Evolutionary conservation across 2,113 vertebrate genomes (phyloP), one percentile per base, ranked within the genome.

Genomic region (Microtus ochrogaster): DNA sequence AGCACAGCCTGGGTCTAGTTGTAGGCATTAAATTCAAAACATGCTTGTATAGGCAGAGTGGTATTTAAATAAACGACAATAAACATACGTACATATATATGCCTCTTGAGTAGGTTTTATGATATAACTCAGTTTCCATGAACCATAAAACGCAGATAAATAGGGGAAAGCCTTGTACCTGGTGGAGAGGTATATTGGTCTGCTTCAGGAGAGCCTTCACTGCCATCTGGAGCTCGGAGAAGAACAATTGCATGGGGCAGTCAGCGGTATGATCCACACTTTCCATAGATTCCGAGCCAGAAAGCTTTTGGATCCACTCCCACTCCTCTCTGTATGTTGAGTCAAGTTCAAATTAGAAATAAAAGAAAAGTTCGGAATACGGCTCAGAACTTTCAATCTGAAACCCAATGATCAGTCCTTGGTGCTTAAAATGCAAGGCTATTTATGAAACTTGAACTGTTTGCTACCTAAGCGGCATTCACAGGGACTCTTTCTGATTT

Each of bases 291-390:
- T 99, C 99, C 21, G 98, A 98, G 91, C 99, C 98, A 96, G 99
- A 98, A 97, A 99, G 98, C 65, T 97, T 99, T 99, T 99, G 99
- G 98, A 99, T 98, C 99, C 99, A 99, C 98, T 99, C 99, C 99
- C 99, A 99, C 98, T 99, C 99, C 97, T 99, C 99, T 98, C 99
- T 99, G 98, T 98, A 98, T 95, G 97, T 98, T 98, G 97, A 98
- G 98, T 98, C 97, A 98, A 98, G 98, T 99, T 98, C 98, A 99
- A 99, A 98, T 99, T 98, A 98, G 98, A 98, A 98, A 97, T 98
- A 98, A 49, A 98, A 98, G 98, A 98, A 98, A 98, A 98, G 98
- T 98, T 98, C 98, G 98, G 97, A 97, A 98, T 97, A 96, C 72
- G 98, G 98, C 97, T 96, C 98, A 97, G 98, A 98, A 98, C 94